A percentile compares a stretch with the other conserved stretches of the same genome.
Evolutionary conservation across 1,140 invertebrate genomes (phyloP).

Genomic region (Bombus pascuorum): DNA sequence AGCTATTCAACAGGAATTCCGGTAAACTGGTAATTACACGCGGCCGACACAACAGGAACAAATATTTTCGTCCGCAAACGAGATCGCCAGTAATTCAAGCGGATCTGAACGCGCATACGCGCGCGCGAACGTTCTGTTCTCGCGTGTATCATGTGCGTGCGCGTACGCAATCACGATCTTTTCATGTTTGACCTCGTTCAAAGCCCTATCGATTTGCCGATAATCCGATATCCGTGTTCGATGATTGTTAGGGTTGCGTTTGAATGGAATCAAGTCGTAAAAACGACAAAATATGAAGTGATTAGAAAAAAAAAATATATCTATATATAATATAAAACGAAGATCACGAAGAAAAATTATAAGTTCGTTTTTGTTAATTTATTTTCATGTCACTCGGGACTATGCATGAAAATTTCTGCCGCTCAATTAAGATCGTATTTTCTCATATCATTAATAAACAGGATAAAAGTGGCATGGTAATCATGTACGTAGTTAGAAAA

Average conservation of each 20-base stretch:
- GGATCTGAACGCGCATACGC: background rate
- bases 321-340: background rate
- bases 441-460: background rate
- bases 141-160: background rate
- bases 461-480: background rate
- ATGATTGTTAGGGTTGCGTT: constrained; percentile 1
- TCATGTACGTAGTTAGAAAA: background rate
- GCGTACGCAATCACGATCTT: constrained; percentile 12
- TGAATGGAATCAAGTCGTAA: background rate
- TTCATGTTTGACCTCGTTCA: constrained; percentile 27
- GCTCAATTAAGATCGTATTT: background rate
- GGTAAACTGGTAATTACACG: constrained; percentile 22
- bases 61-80: constrained; percentile 34
- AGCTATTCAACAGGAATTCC: constrained; percentile 1
- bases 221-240: constrained; percentile 31
- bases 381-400: background rate
- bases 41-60: constrained; percentile 2
- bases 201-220: constrained; percentile 6
- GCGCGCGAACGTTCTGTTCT: background rate
- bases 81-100: constrained; percentile 10
- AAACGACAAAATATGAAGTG: background rate
- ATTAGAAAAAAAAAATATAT: background rate
- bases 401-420: background rate
- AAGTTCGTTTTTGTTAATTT: too few species aligned
- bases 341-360: too few species aligned